Evolutionary conservation across 2,113 vertebrate genomes (phyloP), one percentile per base, ranked within the genome.

Genomic region (Tupaia tana): DNA sequence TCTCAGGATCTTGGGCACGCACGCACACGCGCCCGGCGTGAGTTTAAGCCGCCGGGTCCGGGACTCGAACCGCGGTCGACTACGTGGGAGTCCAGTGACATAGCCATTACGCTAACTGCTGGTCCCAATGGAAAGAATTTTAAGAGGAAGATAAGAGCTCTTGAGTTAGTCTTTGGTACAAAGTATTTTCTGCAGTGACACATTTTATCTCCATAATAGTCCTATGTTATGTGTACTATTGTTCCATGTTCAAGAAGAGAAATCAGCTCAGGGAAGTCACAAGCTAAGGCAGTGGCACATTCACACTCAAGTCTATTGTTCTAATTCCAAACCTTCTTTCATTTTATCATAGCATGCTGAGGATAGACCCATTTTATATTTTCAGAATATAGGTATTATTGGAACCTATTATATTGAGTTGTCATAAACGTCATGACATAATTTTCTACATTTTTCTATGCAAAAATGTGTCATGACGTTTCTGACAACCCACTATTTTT

Each of bases 341-440:
- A 90, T 75, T 58, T 16, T 29, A 58, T 87, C 24, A 4, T 71
- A 22, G 22, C 14, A 15, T 78, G 59, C 63, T 63, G 52, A 89
- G 16, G 63, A 43, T 58, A 78, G 63, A 66, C 71, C 69, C 54
- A 74, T 71, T 75, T 69, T 75, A 19, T n/a, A 20, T 89, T 84
- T 96, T 89, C 27, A 22, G 54, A 70, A 88, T 67, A 43, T 86
- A n/a, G 8, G 9, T 83, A 84, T 89, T 90, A 9, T 54, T 87
- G 52, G 70, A 54, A 85, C 16, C 43, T 73, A 12, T 43, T 12
- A 14, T 43, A 0, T 79, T 43, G 43, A 43, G 43, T 43, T 43
- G 43, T 43, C 43, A 43, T 3, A 43, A 43, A 43, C 43, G 6
- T 43, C 43, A 43, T 43, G 43, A 43, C 43, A 43, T 43, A 3